Percentiles rank a stretch among this genome's conserved stretches.
Conservation (phyloP, 23 tunicate species). For the Trididemnum nubilum region DNA sequence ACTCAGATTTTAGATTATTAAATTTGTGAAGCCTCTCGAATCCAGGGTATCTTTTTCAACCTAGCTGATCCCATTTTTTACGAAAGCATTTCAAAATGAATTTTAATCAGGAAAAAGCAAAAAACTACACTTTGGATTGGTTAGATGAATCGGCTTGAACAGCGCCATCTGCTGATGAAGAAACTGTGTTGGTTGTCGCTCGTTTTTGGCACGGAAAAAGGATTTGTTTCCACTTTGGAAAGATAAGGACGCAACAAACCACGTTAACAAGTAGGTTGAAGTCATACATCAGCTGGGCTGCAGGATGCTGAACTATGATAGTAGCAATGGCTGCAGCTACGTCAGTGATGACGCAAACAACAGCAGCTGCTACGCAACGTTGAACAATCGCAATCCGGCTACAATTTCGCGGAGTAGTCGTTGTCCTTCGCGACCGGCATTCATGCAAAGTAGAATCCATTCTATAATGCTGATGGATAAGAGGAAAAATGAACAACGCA, state of each 20-base stretch:
- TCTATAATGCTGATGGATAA: conserved; percentile 14
- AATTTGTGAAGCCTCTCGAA: no score
- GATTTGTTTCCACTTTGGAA: conserved; percentile 42
- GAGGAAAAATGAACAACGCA: conserved; percentile 44
- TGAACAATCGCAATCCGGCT: conserved; percentile 25
- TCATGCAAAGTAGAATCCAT: background rate
- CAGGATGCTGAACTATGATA: conserved; percentile 39
- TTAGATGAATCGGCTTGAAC: no score
- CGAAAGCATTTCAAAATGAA: no score
- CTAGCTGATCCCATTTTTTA: no score
- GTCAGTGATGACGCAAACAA: conserved; percentile 43
- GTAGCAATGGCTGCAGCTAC: conserved; percentile 51
- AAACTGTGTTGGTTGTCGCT: background rate
- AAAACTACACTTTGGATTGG: no score
- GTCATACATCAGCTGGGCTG: conserved; percentile 49
- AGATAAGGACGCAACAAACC: conserved; percentile 50
- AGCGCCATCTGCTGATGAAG: background rate
- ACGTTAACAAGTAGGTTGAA: conserved; percentile 48
- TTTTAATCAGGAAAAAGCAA: no score
- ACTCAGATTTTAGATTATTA: no score
- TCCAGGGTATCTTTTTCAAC: no score
- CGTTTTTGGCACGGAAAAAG: conserved; percentile 14
- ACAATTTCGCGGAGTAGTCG: background rate
- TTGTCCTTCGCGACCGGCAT: background rate
- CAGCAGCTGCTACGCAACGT: conserved; percentile 42